Conservation (phyloP, 2,888 invertebrate genomes). For the Callimorpha dominula region DNA sequence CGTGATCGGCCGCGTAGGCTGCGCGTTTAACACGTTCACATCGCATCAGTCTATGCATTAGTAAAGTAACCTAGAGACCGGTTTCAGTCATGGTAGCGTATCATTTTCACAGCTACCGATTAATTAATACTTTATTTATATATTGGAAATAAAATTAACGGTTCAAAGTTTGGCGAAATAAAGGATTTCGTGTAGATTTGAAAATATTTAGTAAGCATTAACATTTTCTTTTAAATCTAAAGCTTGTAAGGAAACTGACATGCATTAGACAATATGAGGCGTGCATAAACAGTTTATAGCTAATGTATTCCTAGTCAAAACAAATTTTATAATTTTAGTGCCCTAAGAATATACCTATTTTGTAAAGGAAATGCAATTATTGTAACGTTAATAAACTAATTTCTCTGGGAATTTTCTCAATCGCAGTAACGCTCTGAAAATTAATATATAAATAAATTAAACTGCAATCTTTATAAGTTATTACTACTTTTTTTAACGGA, state of each 20-base stretch:
- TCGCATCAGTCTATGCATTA: slow-evolving; percentile 66
- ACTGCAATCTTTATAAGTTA: neutral
- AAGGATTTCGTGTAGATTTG: neutral
- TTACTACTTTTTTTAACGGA: neutral
- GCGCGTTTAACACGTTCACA: slow-evolving; percentile 85
- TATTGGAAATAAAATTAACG: neutral
- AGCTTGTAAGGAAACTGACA: neutral
- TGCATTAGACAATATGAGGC: neutral
- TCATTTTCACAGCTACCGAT: slow-evolving; percentile 21
- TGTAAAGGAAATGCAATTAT: neutral
- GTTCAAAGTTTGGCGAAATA: neutral
- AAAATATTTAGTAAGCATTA: neutral
- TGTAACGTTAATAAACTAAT: neutral
- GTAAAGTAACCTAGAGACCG: slow-evolving; percentile 23
- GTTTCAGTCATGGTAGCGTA: slow-evolving; percentile 34
- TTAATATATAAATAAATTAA: slow-evolving; percentile 13
- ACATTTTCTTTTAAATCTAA: neutral
- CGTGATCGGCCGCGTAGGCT: slow-evolving; percentile 94
- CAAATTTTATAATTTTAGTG: neutral
- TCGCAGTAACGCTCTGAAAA: slow-evolving; percentile 18
- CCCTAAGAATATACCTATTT: neutral
- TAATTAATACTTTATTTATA: neutral
- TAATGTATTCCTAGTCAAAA: neutral
- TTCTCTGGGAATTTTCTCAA: slow-evolving; percentile 1
- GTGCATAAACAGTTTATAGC: neutral